A percentile compares a stretch with the other conserved stretches of the same genome.
Evolutionary conservation across 1,140 invertebrate genomes (phyloP).

Genomic region (Lepidurus packardi): DNA sequence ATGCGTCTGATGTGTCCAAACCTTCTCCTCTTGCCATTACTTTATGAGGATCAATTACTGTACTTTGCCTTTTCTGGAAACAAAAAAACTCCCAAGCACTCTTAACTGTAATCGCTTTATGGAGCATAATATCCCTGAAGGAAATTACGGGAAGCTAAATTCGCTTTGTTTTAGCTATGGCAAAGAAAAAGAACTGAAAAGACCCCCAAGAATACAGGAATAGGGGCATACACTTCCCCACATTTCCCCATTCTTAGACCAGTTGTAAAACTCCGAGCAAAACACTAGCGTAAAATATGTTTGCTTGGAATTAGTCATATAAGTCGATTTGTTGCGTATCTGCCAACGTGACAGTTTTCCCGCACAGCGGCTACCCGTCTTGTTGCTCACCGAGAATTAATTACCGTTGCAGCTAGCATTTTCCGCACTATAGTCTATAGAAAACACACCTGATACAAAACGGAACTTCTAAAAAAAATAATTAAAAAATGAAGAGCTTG

Average conservation of each 20-base stretch:
- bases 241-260: background rate
- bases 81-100: background rate
- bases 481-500: too few species aligned
- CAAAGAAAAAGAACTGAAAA: background rate
- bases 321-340: too few species aligned
- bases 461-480: too few species aligned
- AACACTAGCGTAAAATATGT: background rate
- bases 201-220: background rate
- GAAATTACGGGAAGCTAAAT: background rate
- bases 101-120: background rate
- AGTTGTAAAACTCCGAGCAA: background rate
- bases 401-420: too few species aligned
- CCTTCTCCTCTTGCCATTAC: background rate
- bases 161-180: background rate
- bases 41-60: conserved; percentile 1
- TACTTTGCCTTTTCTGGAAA: background rate
- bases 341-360: too few species aligned
- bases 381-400: too few species aligned
- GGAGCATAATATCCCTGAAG: background rate
- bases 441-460: too few species aligned
- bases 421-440: too few species aligned
- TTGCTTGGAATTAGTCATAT: too few species aligned
- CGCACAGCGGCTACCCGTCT: too few species aligned
- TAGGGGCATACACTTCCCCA: background rate
- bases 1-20: background rate